Evolutionary conservation across 2,797 vertebrate species (phyloP), one percentile per base, ranked within the genome.

Genomic region (Calcarius lapponicus): DNA sequence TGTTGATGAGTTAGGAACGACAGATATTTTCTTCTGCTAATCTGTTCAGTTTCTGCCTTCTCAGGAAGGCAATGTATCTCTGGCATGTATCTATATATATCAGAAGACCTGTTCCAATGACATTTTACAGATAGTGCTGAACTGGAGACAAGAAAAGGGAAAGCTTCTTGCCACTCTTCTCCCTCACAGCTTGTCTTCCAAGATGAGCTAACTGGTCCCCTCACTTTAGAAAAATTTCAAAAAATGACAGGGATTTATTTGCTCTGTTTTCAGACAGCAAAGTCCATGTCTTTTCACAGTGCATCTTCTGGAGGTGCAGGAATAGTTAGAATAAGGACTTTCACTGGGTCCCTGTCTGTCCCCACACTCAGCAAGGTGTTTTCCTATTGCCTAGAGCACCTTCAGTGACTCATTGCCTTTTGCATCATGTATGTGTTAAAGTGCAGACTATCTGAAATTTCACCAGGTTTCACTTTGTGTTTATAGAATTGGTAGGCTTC

Each of bases 301-400:
- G 7, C 13, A 11, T 42, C 32, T 90, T 74, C 42, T 43, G 50
- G 57, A 80, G 50, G 15, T 47, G 22, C 6, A 86, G 20, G 16
- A 76, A 34, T 7, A 71, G 3, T 40, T 64, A 32, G 22, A 76
- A 38, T 13, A 70, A 61, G 13, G 18, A 22, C 5, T 90, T 70
- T 67, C 20, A 17, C 29, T 43, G 17, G 2, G 3, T 61, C 8
- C 8, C 6, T 6, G 0, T 34, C 56, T 62, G 26, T 36, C 16
- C 10, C 28, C 2, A 3, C 29, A 7, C 38, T 79, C 60, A 90
- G 32, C 10, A 53, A 58, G 10, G 10, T 22, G 20, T 51, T 80
- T 21, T 54, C 40, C 15, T 78, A 58, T 62, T 65, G 47, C 24
- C 16, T 50, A 25, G 36, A 45, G 6, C 29, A 22, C 40, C n/a